Evolutionary conservation across 2,888 invertebrate genomes (phyloP), one percentile per base, ranked within the genome.

Genomic region (Andrena marginata): DNA sequence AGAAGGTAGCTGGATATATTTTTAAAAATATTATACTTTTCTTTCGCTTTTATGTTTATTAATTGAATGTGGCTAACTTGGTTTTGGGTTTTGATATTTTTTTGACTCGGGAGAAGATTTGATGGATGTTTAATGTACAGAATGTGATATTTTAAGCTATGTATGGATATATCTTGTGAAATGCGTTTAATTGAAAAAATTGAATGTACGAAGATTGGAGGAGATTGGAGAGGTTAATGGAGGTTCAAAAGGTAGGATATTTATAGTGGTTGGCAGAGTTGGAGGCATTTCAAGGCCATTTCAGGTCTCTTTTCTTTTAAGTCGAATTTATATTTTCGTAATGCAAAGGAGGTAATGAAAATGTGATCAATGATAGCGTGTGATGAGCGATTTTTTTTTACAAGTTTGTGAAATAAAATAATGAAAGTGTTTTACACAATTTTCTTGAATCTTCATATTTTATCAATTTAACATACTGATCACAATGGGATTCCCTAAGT

Each of bases 131-230:
- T 56, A 10, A 56, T 20, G 23, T 56, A 26, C 20, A 10, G 54
- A 10, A 10, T 23, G 10, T 4, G 8, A 10, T 23, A 26, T 23
- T 23, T 23, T 20, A 56, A 0, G 4, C 56, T 56, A 26, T 4
- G 56, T 23, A 0, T 56, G 23, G 13, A 56, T 56, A 26, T 56
- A 26, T 10, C 20, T 26, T 20, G 23, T 4, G 56, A 56, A 56
- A 23, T 23, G 10, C 26, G 56, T 7, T 56, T 56, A 56, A 56
- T 56, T 56, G 26, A 56, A 56, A 56, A 26, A 56, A 56, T 26
- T 56, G 26, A 56, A 56, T 56, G 23, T 56, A 26, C 10, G 56
- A 56, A 56, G 56, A 56, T 56, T 56, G 56, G 23, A 56, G 23
- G 26, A 56, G 56, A 26, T 56, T 56, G 56, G 23, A 26, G 56